Evolutionary conservation across 2,888 invertebrate genomes (phyloP), one percentile per base, ranked within the genome.

Genomic region (Volucella zonaria): DNA sequence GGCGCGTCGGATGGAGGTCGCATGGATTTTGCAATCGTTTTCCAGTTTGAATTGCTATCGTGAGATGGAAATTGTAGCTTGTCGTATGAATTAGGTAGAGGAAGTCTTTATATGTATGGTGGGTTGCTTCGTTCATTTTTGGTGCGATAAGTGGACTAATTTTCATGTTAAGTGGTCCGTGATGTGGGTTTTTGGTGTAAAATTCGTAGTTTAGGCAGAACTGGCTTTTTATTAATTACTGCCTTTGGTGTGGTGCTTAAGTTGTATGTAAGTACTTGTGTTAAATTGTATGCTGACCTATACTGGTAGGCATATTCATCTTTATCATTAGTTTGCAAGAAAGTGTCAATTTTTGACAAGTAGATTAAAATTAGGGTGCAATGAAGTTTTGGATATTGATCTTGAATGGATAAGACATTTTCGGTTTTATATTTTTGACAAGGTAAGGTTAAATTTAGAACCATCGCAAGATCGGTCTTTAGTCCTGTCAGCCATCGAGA

Each of bases 91-190:
- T 61, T 45, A 18, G 38, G 31, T 52, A 47, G 74, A 62, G 78
- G 68, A 73, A 78, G 68, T 74, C 45, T 45, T 74, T 64, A 38
- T 56, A 23, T 61, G n/a, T 59, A 58, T 54, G 71, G 83, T 83
- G 83, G 83, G 83, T 47, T 71, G 76, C n/a, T 23, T 71, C 11
- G 4, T 51, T 52, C 52, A 42, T 15, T 38, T 67, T 70, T 59
- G 70, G 58, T 43, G 9, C 66, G 80, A 68, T 80, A 80, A 80
- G 62, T 75, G 74, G 56, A 68, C 74, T 80, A 67, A 80, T 80
- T 80, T 74, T 14, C 42, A 62, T 68, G 74, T 38, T 68, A 68
- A 74, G 38, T 68, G 67, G 49, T 15, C 42, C 42, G 3, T 23
- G n/a, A 54, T 58, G 80, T 80, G 80, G 80, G 80, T 40, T 64